Conservation (phyloP, 2,113 vertebrate species). For the Antechinus stuartii region DNA sequence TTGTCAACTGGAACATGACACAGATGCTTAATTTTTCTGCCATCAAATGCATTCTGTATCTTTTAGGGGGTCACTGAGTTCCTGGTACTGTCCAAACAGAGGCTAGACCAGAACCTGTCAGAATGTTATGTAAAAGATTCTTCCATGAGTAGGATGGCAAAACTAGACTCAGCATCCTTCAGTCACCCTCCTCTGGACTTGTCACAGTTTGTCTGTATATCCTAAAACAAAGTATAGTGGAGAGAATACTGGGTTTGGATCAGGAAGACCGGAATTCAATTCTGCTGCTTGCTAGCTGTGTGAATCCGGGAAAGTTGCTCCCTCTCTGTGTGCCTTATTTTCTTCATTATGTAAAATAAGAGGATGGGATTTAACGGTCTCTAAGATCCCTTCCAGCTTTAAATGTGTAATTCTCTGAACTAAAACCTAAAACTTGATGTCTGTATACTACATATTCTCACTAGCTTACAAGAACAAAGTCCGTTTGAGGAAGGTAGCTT, state of each 20-base stretch:
- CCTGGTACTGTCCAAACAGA: neutral
- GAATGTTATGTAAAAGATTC: neutral
- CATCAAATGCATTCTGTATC: neutral
- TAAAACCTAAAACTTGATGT: neutral
- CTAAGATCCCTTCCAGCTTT: neutral
- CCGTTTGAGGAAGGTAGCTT: neutral
- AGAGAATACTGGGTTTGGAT: neutral
- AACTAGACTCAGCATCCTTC: neutral
- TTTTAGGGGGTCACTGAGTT: neutral
- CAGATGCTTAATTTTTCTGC: neutral
- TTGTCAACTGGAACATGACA: neutral
- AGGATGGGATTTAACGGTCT: neutral
- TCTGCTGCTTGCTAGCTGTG: neutral
- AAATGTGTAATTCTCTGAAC: neutral
- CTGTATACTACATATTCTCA: neutral
- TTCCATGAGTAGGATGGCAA: neutral
- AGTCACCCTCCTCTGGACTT: neutral
- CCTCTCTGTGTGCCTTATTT: neutral
- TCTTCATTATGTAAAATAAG: neutral
- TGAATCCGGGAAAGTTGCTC: neutral
- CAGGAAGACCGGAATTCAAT: neutral
- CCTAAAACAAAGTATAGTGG: neutral
- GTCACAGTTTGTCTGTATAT: neutral
- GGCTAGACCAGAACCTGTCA: neutral
- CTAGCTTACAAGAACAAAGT: neutral